Evolutionary conservation across 2,888 invertebrate genomes (phyloP), one percentile per base, ranked within the genome.

Genomic region (Rotaria sp.): DNA sequence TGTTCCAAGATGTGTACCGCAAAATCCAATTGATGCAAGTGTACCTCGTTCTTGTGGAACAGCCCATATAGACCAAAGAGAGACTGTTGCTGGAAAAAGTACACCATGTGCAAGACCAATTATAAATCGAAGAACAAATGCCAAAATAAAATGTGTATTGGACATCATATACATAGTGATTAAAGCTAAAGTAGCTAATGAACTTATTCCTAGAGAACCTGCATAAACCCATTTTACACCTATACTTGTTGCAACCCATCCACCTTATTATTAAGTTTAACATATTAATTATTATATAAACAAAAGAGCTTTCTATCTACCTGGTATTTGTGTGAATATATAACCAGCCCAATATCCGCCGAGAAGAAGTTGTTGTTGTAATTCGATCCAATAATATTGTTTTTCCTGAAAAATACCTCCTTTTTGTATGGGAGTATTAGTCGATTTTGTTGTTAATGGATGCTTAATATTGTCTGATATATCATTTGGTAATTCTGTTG

Each of bases 1-100:
- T 45, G 80, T 80, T 3, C 80, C 80, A 41, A 80, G n/a, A 45
- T 80, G 80, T n/a, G 80, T 80, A n/a, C 80, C 80, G 15, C 80
- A 26, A 45, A 80, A 80, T n/a, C 80, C 80, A 15, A 80, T 45
- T 1, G 80, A 80, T n/a, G 45, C 80, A 24, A 80, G 45, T 0
- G 45, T 41, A 80, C 80, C n/a, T 45, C 80, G 5, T 80, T 80
- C 80, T 45, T 41, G 41, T 45, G 80, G 80, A n/a, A 80, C 80
- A 24, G 80, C 80, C 80, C 80, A 80, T n/a, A 80, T n/a, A 2
- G 45, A 45, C 80, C 80, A 80, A n/a, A 80, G 45, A 10, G 80
- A 26, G 11, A 45, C 45, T n/a, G 80, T 80, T 24, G 80, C 80
- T 45, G 80, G 80, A 45, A 80, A 80, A n/a, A 80, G 45, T 45